These are phyloP conservation scores for Lagorchestes hirsutus DNA, from an alignment of 2,797 vertebrate genomes.

Conservation along the genomic window DNA sequence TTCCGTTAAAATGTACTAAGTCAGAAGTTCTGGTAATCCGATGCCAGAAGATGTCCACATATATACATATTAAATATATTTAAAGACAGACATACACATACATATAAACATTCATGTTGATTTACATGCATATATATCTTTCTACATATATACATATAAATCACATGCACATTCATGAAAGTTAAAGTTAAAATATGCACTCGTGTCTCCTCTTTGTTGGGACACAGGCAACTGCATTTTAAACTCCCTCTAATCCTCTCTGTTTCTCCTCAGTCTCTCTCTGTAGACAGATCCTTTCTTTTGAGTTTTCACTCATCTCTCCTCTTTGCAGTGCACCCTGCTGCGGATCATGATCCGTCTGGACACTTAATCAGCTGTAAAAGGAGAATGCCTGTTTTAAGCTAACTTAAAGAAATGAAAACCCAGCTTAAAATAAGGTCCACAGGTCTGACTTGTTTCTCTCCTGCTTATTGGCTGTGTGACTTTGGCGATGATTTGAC, in stretches of 20 bases:
- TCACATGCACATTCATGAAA: neutral
- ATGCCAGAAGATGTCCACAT: neutral
- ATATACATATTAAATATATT: neutral
- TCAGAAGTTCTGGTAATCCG: neutral
- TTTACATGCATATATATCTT: neutral
- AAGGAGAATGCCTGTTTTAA: neutral
- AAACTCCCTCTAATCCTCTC: no score
- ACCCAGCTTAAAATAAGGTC: neutral
- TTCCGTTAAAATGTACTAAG: neutral
- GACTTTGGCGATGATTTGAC: neutral
- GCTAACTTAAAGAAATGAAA: neutral
- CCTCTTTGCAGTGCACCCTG: neutral
- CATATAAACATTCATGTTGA: neutral
- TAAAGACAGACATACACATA: neutral
- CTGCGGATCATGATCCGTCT: neutral
- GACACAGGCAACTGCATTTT: no score
- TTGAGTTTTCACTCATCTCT: neutral
- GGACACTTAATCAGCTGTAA: neutral
- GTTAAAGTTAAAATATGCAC: neutral
- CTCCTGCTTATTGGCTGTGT: neutral
- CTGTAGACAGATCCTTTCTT: neutral
- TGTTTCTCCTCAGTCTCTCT: no score
- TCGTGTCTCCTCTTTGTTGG: no score
- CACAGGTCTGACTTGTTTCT: neutral
- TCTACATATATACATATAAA: neutral